Evolutionary conservation across 1,140 invertebrate species (phyloP).

Genomic region (Diabrotica undecimpunctata): DNA sequence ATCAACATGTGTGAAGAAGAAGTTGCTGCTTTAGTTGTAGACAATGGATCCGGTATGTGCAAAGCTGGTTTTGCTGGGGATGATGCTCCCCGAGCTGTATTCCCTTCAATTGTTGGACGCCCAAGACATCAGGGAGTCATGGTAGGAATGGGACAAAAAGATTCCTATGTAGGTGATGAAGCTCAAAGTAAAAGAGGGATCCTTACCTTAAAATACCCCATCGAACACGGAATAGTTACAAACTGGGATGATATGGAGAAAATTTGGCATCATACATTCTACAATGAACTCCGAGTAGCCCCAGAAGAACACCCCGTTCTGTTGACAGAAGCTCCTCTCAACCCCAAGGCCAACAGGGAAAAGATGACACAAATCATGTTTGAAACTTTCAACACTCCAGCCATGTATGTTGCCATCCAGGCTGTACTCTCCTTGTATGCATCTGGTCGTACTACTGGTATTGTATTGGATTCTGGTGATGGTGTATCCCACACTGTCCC

Average conservation of each 20-base stretch:
- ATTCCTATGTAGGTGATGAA: constrained; percentile 84
- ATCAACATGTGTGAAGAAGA: constrained; percentile 86
- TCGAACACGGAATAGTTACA: constrained; percentile 93
- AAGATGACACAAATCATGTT: constrained; percentile 79
- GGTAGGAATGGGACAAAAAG: constrained; percentile 94
- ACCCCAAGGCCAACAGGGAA: constrained; percentile 83
- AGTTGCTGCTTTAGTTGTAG: constrained; percentile 81
- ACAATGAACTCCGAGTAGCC: constrained; percentile 91
- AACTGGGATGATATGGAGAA: constrained; percentile 99
- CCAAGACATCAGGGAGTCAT: constrained; percentile 85
- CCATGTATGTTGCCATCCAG: constrained; percentile 89
- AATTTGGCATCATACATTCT: constrained; percentile 95
- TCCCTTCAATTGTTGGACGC: constrained; percentile 90
- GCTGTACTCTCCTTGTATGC: constrained; percentile 82
- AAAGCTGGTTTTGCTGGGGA: constrained; percentile 96
- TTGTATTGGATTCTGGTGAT: constrained; percentile 84
- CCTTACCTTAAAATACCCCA: constrained; percentile 88
- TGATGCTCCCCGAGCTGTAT: constrained; percentile 91
- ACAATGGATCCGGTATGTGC: constrained; percentile 95
- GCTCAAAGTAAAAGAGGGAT: constrained; percentile 90
- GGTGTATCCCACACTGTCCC: constrained; percentile 87
- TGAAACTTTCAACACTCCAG: constrained; percentile 75
- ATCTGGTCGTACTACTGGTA: constrained; percentile 88
- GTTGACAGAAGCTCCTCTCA: constrained; percentile 87
- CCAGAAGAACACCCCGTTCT: constrained; percentile 92